Conservation (phyloP, 30 jellyfish, hydroid and myxozoan genomes). For the Chironex yamaguchii region DNA sequence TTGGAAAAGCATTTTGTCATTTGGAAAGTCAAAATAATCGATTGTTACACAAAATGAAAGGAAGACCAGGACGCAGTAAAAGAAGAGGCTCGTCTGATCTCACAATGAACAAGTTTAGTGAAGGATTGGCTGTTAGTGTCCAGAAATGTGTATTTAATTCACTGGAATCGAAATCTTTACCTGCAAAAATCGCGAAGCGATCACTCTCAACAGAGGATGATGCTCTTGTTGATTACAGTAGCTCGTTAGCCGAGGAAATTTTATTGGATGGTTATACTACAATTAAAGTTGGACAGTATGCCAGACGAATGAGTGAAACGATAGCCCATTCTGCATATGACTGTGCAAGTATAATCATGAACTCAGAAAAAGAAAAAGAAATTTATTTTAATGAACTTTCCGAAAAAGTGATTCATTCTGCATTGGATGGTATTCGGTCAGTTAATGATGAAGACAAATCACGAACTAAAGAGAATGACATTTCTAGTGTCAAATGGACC, state of each 20-base stretch:
- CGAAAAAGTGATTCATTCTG: not conserved
- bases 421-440: not conserved
- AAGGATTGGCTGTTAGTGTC: not conserved
- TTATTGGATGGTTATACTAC: not conserved
- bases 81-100: no score
- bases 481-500: not conserved
- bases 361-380: not conserved
- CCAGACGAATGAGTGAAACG: not conserved
- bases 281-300: not conserved
- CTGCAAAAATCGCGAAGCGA: not conserved
- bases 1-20: constrained; percentile 21
- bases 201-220: not conserved
- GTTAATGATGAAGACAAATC: not conserved
- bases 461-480: no score
- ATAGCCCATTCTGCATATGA: not conserved
- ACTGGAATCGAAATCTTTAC: not conserved
- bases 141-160: not conserved
- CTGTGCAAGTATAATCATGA: not conserved
- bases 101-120: not conserved
- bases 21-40: not conserved
- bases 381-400: not conserved
- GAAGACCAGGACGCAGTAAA: no score
- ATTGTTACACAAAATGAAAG: no score
- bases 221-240: not conserved
- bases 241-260: not conserved